These are phyloP conservation scores for Psittacula derbiana DNA, from an alignment of 2,797 vertebrate species.

Conservation along the genomic window DNA sequence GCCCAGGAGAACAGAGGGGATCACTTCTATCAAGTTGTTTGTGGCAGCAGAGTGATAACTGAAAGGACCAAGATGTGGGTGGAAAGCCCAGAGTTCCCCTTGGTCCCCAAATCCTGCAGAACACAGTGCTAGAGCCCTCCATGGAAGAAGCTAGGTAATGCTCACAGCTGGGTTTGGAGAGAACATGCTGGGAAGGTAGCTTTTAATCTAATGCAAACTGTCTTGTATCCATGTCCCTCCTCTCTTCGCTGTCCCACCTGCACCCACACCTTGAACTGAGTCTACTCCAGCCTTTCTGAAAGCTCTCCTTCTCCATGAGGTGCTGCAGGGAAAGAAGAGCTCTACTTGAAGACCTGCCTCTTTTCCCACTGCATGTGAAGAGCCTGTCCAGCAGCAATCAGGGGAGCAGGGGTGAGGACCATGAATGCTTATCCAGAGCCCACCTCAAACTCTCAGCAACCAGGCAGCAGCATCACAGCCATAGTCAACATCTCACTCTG, in stretches of 20 bases:
- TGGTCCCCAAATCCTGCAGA: background rate
- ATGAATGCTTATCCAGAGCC: background rate
- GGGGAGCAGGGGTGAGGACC: background rate
- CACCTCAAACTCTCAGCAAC: background rate
- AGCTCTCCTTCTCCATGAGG: background rate
- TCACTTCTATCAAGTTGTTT: background rate
- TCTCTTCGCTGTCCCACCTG: background rate
- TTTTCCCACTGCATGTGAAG: background rate
- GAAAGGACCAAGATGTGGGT: background rate
- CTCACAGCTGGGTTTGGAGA: background rate
- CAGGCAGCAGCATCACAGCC: background rate
- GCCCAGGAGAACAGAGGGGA: background rate
- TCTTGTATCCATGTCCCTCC: background rate
- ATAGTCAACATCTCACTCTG: background rate
- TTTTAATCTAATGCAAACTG: background rate
- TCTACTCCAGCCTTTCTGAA: background rate
- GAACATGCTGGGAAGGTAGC: background rate
- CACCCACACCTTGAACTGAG: background rate
- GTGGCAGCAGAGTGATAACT: background rate
- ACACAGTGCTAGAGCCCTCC: background rate
- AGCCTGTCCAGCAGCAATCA: background rate
- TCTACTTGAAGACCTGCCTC: background rate
- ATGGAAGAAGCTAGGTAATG: background rate
- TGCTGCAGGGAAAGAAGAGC: background rate
- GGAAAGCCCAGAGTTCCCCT: background rate